A percentile compares a stretch with the other conserved stretches of the same genome.
These are phyloP conservation scores for Gambusia holbrooki DNA, from an alignment of 2,113 vertebrate species.

Conservation along the genomic window DNA sequence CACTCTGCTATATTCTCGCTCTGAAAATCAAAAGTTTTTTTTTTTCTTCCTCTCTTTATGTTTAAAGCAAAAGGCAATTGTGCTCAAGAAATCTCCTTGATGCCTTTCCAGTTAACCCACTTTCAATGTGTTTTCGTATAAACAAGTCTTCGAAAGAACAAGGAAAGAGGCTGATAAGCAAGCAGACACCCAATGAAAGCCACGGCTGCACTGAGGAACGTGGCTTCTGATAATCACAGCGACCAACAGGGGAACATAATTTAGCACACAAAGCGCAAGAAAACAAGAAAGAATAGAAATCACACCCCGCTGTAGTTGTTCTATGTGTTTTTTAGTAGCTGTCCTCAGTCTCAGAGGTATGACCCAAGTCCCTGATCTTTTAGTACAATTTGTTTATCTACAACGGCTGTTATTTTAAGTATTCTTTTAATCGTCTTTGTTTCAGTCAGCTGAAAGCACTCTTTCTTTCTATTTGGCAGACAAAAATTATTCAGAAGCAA, in stretches of 20 bases:
- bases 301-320: slow-evolving; percentile 3
- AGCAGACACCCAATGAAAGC: slow-evolving; percentile 67
- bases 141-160: slow-evolving; percentile 70
- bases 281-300: slow-evolving; percentile 11
- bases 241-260: slow-evolving; percentile 53
- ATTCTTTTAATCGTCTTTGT: background rate
- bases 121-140: slow-evolving; percentile 75
- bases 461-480: background rate
- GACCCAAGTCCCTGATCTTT: slow-evolving; percentile 25
- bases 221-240: slow-evolving; percentile 58
- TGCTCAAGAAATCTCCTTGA: slow-evolving; percentile 81
- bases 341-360: slow-evolving; percentile 13
- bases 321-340: slow-evolving; percentile 5
- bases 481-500: background rate
- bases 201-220: slow-evolving; percentile 50
- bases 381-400: slow-evolving; percentile 25
- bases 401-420: background rate
- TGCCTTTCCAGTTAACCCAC: slow-evolving; percentile 81
- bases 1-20: slow-evolving; percentile 77
- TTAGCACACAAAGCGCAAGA: slow-evolving; percentile 40
- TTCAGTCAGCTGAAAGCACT: background rate
- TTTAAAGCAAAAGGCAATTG: slow-evolving; percentile 78
- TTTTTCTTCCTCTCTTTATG: slow-evolving; percentile 65
- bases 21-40: slow-evolving; percentile 71
- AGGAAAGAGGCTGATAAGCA: slow-evolving; percentile 47